Percentiles rank a stretch among this genome's conserved stretches.
These are phyloP conservation scores for Uloborus plumipes DNA, from an alignment of 2,888 invertebrate species.

Conservation along the genomic window DNA sequence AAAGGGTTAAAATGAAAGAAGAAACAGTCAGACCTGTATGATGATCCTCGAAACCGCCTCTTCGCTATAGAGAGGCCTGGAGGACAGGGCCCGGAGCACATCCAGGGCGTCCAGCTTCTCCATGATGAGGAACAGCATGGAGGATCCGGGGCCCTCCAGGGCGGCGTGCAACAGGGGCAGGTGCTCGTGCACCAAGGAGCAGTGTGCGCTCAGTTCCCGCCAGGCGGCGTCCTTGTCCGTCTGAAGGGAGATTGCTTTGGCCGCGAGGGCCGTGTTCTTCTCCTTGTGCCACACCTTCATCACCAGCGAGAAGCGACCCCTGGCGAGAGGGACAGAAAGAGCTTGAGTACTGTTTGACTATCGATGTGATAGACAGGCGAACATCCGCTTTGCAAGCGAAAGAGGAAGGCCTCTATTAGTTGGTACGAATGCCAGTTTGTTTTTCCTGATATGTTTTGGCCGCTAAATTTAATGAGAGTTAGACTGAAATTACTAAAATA, in stretches of 20 bases:
- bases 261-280: conserved; percentile 83
- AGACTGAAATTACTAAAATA: too few species aligned
- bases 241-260: conserved; percentile 80
- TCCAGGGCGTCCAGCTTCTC: conserved; percentile 85
- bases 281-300: conserved; percentile 82
- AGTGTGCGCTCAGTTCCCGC: conserved; percentile 85
- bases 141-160: conserved; percentile 61
- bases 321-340: conserved; percentile 70
- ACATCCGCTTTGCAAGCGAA: too few species aligned
- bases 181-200: conserved; percentile 87
- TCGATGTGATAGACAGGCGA: too few species aligned
- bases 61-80: conserved; percentile 91
- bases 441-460: too few species aligned
- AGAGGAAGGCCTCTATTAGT: too few species aligned
- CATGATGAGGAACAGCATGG: conserved; percentile 68
- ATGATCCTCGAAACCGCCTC: conserved; percentile 90
- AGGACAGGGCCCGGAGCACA: conserved; percentile 88
- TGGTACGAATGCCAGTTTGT: too few species aligned
- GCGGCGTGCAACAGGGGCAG: conserved; percentile 77
- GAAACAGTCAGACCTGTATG: conserved; percentile 76
- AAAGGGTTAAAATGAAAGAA: too few species aligned
- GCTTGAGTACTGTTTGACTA: too few species aligned
- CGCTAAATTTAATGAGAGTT: too few species aligned
- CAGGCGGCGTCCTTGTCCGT: conserved; percentile 76
- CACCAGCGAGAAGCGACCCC: conserved; percentile 89